Base-by-base conservation (phyloP, 2,797 vertebrate species). In the Labroides dimidiatus region DNA sequence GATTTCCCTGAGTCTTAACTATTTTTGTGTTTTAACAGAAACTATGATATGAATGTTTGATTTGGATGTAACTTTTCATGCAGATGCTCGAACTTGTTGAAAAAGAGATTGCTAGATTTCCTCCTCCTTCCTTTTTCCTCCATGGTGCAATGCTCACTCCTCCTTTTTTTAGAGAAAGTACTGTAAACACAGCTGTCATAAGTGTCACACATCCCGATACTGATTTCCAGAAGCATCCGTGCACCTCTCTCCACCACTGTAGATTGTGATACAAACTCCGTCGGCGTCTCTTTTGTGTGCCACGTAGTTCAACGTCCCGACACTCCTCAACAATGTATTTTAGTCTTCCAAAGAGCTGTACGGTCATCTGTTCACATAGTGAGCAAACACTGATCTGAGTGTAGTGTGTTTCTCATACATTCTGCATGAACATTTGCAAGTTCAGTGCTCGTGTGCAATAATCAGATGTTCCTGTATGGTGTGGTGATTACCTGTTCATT, bases 371-470 rank as follows among this genome's bases (percentile, higher is more conserved):
- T 86, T n/a, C 84, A 73, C 72, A 48, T 81, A 63, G 80, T 79
- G 79, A 80, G 77, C 78, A 74, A n/a, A 75, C 80, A 69, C 87
- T 74, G 84, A 76, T 84, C 64, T 71, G 78, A 87, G 78, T 73
- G 79, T 80, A 61, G 72, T 80, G 65, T 54, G 82, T 81, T 79
- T 69, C 85, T 82, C 85, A 82, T 89, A 70, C 84, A 80, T 89
- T 81, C 84, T 87, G 90, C 90, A 91, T 91, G 88, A 88, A 91
- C 89, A 78, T 88, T 89, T 90, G 87, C 88, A 89, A 90, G 89
- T 91, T 91, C 90, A 90, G 87, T 89, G 90, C 91, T 89, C 44
- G 87, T 90, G 91, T 93, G 91, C 92, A 92, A 93, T 92, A 92
- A 91, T 82, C 85, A 57, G 75, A 86, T 75, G 69, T 85, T 77